Evolutionary conservation across 2,113 vertebrate species (phyloP).

Genomic region (Abramis brama): DNA sequence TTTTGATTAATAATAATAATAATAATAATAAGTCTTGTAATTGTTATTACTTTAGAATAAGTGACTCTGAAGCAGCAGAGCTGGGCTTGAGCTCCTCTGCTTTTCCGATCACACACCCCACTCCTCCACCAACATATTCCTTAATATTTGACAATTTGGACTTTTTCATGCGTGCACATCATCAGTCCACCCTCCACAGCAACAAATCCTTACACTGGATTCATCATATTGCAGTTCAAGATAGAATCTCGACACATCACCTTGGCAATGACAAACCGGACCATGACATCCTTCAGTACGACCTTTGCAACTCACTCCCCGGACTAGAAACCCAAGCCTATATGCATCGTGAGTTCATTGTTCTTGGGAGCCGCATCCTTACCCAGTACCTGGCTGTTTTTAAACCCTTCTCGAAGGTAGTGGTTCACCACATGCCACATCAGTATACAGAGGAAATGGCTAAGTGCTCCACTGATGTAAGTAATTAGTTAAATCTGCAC

Average conservation of each 20-base stretch:
- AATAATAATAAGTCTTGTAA: too few relatives aligned
- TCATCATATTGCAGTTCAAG: not conserved
- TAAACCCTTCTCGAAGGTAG: not conserved
- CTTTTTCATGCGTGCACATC: slow-evolving; percentile 3
- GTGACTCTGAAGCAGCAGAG: too few relatives aligned
- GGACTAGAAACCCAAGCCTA: slow-evolving; percentile 10
- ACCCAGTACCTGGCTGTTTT: slow-evolving; percentile 27
- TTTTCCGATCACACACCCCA: not conserved
- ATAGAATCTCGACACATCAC: slow-evolving; percentile 9
- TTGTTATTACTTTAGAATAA: too few relatives aligned
- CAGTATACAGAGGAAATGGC: slow-evolving; percentile 10
- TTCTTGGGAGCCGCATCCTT: slow-evolving; percentile 19
- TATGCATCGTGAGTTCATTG: slow-evolving; percentile 11
- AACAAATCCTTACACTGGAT: slow-evolving; percentile 37
- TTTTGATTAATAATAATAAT: too few relatives aligned
- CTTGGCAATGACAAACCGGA: not conserved
- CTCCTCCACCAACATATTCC: slow-evolving; percentile 15
- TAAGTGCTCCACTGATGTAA: slow-evolving; percentile 27
- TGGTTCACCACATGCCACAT: slow-evolving; percentile 29
- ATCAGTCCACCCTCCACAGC: slow-evolving; percentile 8
- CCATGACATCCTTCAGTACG: not conserved
- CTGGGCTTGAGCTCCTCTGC: too few relatives aligned
- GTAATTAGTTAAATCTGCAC: not conserved
- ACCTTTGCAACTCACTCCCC: slow-evolving; percentile 28
- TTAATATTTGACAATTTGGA: slow-evolving; percentile 28